phyloP scores from a whole-genome alignment of 2,888 invertebrate genomes.

The Scaptomyza parva region DNA sequence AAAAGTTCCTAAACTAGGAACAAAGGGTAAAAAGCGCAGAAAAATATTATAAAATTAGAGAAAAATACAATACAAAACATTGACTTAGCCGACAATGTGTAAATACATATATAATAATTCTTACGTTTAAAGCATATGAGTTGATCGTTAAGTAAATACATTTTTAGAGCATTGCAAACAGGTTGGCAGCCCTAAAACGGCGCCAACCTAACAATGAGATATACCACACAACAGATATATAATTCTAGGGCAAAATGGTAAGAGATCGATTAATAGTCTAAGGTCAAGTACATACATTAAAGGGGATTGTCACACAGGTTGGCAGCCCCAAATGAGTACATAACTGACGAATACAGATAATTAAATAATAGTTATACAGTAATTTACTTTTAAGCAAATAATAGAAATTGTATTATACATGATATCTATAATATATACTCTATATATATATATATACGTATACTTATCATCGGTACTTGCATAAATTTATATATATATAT shows the following conservation, averaged over 20 bases:
- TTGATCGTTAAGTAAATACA: constrained; percentile 24
- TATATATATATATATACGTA: constrained; percentile 35
- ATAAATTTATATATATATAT: constrained; percentile 35
- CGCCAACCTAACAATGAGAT: background rate
- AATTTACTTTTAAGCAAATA: constrained; percentile 43
- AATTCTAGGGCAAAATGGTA: background rate
- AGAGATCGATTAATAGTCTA: no score
- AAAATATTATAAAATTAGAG: constrained; percentile 20
- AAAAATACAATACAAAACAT: constrained; percentile 4
- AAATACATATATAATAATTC: constrained; percentile 44
- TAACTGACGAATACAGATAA: constrained; percentile 15
- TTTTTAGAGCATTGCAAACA: constrained; percentile 1
- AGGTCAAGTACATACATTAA: no score
- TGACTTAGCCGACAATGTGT: constrained; percentile 48
- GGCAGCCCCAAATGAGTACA: constrained; percentile 50
- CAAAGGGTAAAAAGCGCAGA: constrained; percentile 61
- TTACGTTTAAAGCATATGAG: constrained; percentile 3
- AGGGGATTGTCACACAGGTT: constrained; percentile 17
- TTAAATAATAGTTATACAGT: background rate
- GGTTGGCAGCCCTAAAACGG: constrained; percentile 4
- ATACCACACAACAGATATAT: background rate
- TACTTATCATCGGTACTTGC: constrained; percentile 41
- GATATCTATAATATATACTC: constrained; percentile 28
- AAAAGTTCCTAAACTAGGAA: constrained; percentile 71
- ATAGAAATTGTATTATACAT: constrained; percentile 66